Evolutionary conservation across 2,797 vertebrate species (phyloP).

Genomic region (Trachops cirrhosus): DNA sequence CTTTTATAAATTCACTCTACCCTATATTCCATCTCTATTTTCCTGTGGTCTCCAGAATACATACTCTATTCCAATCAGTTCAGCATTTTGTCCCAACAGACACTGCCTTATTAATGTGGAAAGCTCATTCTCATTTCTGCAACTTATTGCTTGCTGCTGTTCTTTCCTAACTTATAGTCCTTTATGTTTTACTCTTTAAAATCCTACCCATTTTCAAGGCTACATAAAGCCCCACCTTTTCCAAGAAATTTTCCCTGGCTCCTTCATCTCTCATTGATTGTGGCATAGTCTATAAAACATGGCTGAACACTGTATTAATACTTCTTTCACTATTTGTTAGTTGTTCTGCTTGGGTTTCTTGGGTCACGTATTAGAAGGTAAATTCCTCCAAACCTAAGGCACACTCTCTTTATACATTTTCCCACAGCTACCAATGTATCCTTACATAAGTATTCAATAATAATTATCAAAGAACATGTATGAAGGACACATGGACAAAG

Average conservation of each 20-base stretch:
- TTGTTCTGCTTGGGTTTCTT: background rate
- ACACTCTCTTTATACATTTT: background rate
- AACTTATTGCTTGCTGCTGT: background rate
- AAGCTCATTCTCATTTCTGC: background rate
- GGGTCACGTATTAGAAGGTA: background rate
- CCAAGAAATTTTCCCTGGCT: background rate
- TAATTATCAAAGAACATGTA: background rate
- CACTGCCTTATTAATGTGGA: background rate
- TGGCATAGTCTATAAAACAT: background rate
- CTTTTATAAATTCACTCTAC: background rate
- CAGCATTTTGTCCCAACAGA: background rate
- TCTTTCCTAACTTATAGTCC: background rate
- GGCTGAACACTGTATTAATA: background rate
- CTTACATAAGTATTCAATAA: background rate
- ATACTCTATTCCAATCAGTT: background rate
- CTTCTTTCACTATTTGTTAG: background rate
- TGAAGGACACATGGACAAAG: no score
- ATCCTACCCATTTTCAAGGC: background rate
- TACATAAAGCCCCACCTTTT: background rate
- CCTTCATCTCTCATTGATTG: background rate
- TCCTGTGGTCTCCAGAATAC: background rate
- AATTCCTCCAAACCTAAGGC: background rate
- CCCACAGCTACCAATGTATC: background rate
- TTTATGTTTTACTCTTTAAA: constrained; percentile 10
- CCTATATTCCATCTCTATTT: background rate